phyloP scores from a whole-genome alignment of 1,140 invertebrate genomes.

The Branchinecta lindahli region DNA sequence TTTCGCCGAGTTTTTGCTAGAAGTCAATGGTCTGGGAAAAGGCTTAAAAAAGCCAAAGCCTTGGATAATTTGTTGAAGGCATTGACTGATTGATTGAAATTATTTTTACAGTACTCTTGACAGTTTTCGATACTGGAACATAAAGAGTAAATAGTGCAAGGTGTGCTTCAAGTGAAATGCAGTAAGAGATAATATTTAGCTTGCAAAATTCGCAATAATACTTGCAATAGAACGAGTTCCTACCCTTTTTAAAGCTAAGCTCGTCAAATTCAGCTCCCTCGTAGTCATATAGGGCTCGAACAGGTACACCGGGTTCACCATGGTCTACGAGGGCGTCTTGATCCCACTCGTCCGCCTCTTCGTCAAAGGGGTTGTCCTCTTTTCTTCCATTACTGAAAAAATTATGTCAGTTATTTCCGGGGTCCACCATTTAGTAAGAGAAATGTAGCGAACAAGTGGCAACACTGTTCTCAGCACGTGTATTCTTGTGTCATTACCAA shows the following conservation, averaged over 20 bases:
- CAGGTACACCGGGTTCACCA: constrained; percentile 79
- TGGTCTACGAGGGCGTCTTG: constrained; percentile 67
- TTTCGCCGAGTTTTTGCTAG: too few relatives aligned
- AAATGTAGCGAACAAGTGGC: background rate
- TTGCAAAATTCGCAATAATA: too few relatives aligned
- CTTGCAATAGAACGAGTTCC: constrained; percentile 14
- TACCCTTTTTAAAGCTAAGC: constrained; percentile 87
- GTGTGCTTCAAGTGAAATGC: too few relatives aligned
- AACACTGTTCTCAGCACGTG: background rate
- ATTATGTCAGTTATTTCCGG: background rate
- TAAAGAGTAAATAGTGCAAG: too few relatives aligned
- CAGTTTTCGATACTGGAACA: too few relatives aligned
- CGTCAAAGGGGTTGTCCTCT: constrained; percentile 42
- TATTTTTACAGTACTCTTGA: too few relatives aligned
- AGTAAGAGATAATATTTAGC: too few relatives aligned
- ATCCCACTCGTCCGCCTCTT: constrained; percentile 46
- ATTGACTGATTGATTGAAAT: too few relatives aligned
- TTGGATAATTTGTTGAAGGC: too few relatives aligned
- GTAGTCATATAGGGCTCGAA: constrained; percentile 90
- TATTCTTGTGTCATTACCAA: too few relatives aligned
- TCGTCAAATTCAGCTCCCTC: constrained; percentile 91
- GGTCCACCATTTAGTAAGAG: background rate
- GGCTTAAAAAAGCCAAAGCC: too few relatives aligned
- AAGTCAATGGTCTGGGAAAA: too few relatives aligned
- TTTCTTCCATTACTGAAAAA: constrained; percentile 29